phyloP scores from a whole-genome alignment of 2,113 vertebrate species.

The Colistium nudipinnis region DNA sequence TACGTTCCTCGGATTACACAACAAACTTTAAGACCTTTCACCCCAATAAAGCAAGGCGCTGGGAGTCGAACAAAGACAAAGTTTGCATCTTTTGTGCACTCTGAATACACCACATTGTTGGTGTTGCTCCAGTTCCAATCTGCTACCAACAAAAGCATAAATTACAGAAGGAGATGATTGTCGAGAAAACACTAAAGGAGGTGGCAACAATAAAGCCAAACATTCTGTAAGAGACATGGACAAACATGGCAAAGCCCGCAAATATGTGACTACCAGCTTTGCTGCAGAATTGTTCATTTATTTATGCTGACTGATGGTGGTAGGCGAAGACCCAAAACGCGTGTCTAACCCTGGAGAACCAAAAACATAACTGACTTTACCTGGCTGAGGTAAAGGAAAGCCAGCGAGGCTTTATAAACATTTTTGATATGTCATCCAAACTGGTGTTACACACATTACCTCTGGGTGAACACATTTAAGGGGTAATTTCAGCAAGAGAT shows the following conservation, averaged over 20 bases:
- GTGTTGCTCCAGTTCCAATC: not conserved
- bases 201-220: not conserved
- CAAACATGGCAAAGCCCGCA: not conserved
- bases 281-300: too few species aligned
- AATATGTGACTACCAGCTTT: not conserved
- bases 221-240: not conserved
- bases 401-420: too few species aligned
- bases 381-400: too few species aligned
- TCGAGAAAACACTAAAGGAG: not conserved
- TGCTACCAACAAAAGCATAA: not conserved
- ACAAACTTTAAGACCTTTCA: conserved; percentile 25
- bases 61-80: conserved; percentile 18
- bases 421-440: too few species aligned
- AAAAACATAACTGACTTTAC: too few species aligned
- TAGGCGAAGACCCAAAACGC: too few species aligned
- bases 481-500: too few species aligned
- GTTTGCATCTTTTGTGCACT: not conserved
- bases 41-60: conserved; percentile 12
- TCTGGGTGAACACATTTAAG: too few species aligned
- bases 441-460: too few species aligned
- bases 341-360: too few species aligned
- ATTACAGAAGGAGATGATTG: not conserved
- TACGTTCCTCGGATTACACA: not conserved
- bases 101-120: not conserved
- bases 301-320: too few species aligned